These are phyloP conservation scores for Escarpia spicata DNA, from an alignment of 2,888 invertebrate genomes.

Conservation along the genomic window DNA sequence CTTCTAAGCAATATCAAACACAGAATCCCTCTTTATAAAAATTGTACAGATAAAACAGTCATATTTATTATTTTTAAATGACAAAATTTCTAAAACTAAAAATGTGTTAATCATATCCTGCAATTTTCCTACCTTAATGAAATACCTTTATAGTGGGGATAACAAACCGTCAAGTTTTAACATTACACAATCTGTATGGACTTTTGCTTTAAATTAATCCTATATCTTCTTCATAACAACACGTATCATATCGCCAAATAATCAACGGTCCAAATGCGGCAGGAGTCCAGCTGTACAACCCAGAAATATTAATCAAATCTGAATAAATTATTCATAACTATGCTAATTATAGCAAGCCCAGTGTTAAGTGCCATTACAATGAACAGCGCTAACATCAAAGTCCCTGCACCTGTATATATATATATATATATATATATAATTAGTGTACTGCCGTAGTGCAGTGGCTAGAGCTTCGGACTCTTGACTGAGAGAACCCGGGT, in stretches of 20 bases:
- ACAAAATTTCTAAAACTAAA: neutral
- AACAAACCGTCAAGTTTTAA: neutral
- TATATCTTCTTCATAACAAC: neutral
- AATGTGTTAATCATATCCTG: neutral
- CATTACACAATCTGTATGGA: neutral
- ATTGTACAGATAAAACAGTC: neutral
- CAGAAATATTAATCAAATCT: constrained; percentile 10
- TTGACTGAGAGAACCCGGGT: no score
- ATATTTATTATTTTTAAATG: neutral
- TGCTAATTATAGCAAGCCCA: neutral
- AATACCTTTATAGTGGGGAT: neutral
- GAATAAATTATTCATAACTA: neutral
- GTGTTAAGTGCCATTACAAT: neutral
- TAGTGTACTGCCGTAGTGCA: no score
- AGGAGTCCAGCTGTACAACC: neutral
- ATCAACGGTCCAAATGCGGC: neutral
- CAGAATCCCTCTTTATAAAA: neutral
- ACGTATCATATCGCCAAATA: neutral
- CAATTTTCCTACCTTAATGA: neutral
- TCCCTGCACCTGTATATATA: no score
- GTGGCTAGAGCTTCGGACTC: no score
- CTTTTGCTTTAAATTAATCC: neutral
- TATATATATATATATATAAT: no score
- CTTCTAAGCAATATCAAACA: neutral
- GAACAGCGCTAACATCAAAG: no score